phyloP scores from a whole-genome alignment of 2,888 invertebrate species.

The Mylabris sibirica region DNA sequence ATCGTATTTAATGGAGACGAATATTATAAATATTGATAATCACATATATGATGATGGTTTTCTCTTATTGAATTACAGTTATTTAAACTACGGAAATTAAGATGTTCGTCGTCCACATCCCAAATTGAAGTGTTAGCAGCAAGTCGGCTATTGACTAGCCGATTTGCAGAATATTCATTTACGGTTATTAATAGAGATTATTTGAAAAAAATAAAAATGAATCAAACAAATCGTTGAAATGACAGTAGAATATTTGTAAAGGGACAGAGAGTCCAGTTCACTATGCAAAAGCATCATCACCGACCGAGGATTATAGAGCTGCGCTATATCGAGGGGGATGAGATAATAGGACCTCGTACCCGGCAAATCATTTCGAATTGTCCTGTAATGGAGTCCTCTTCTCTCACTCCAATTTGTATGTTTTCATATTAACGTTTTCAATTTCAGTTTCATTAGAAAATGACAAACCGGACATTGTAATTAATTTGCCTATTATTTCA shows the following conservation, averaged over 20 bases:
- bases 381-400: slow-evolving; percentile 14
- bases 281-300: slow-evolving; percentile 49
- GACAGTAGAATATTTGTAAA: slow-evolving; percentile 53
- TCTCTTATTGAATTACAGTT: background rate
- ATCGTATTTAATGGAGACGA: background rate
- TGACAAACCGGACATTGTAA: background rate
- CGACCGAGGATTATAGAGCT: slow-evolving; percentile 40
- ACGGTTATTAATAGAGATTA: slow-evolving; percentile 36
- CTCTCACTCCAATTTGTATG: background rate
- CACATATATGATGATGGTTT: background rate
- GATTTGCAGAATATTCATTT: background rate
- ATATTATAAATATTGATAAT: background rate
- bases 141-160: no score
- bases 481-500: slow-evolving; percentile 2
- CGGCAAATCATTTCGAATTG: slow-evolving; percentile 30
- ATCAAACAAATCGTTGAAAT: slow-evolving; percentile 52
- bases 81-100: slow-evolving; percentile 7
- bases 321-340: slow-evolving; percentile 30
- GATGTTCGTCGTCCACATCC: background rate
- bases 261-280: slow-evolving; percentile 33
- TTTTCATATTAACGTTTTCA: slow-evolving; percentile 4
- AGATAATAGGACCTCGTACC: slow-evolving; percentile 46
- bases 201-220: slow-evolving; percentile 28
- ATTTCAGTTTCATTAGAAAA: slow-evolving; percentile 7
- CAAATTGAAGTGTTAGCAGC: background rate